These are phyloP conservation scores for Harpagoxenus sublaevis DNA, from an alignment of 2,888 invertebrate genomes.

Conservation along the genomic window DNA sequence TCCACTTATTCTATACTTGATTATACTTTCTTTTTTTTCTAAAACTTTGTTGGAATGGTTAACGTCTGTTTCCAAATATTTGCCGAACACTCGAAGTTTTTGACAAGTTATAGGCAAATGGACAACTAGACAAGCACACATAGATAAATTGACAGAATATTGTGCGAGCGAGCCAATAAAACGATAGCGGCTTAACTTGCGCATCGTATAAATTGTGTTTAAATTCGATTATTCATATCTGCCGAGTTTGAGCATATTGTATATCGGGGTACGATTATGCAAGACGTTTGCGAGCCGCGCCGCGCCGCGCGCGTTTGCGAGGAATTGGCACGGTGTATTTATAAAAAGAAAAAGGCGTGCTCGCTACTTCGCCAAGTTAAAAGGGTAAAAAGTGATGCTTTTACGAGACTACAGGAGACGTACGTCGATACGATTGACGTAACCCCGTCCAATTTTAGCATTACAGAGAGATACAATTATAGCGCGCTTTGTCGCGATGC, in stretches of 20 bases:
- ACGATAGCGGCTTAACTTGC: not conserved
- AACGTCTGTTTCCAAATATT: slow-evolving; percentile 35
- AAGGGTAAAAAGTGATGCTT: slow-evolving; percentile 38
- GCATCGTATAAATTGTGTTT: slow-evolving; percentile 10
- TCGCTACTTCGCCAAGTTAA: slow-evolving; percentile 16
- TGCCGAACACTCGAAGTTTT: slow-evolving; percentile 29
- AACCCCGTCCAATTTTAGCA: slow-evolving; percentile 52
- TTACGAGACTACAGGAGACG: slow-evolving; percentile 46
- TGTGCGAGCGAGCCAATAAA: slow-evolving; percentile 9
- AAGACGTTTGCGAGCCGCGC: not conserved
- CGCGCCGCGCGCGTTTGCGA: not conserved
- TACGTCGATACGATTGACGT: slow-evolving; percentile 54
- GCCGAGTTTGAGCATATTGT: not conserved
- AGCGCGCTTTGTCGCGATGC: slow-evolving; percentile 2
- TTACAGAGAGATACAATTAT: slow-evolving; percentile 4
- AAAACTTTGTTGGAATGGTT: not conserved
- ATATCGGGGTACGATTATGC: slow-evolving; percentile 19
- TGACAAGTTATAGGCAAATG: not conserved
- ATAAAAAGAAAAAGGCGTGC: slow-evolving; percentile 35
- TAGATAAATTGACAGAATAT: slow-evolving; percentile 26
- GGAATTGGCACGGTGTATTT: slow-evolving; percentile 50
- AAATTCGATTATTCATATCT: slow-evolving; percentile 29
- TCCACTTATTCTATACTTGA: not conserved
- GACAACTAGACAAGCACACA: not conserved
- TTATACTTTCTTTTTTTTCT: not conserved